phyloP scores from a whole-genome alignment of 2,888 invertebrate species.

The Hoplodrina blanda region DNA sequence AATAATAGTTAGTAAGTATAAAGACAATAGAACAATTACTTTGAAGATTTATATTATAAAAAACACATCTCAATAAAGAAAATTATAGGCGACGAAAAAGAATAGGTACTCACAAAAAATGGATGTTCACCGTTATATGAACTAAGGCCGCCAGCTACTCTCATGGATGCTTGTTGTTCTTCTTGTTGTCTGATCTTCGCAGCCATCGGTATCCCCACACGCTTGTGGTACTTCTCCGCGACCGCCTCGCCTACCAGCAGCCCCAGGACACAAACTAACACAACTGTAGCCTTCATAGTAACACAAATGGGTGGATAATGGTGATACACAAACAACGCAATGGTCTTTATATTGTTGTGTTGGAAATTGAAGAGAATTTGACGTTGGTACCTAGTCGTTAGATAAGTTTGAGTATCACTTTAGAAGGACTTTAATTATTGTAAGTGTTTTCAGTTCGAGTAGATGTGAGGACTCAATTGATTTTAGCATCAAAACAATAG shows the following conservation, averaged over 20 bases:
- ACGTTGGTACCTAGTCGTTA: not conserved
- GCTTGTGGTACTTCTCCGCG: constrained; percentile 28
- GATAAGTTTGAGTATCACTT: constrained; percentile 44
- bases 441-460: constrained; percentile 2
- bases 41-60: not conserved
- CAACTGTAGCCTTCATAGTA: constrained; percentile 25
- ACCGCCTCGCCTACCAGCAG: constrained; percentile 10
- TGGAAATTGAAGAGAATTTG: not conserved
- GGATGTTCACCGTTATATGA: constrained; percentile 46
- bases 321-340: too few relatives aligned
- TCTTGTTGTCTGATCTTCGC: constrained; percentile 33
- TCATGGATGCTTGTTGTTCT: constrained; percentile 39
- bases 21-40: too few relatives aligned
- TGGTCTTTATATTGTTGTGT: constrained; percentile 30
- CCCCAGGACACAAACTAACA: constrained; percentile 18
- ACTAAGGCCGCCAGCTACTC: constrained; percentile 35
- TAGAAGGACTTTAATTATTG: constrained; percentile 11
- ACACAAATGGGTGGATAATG: not conserved
- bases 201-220: constrained; percentile 40
- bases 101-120: constrained; percentile 29
- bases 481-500: not conserved
- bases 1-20: not conserved
- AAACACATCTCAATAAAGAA: too few relatives aligned
- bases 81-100: not conserved
- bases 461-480: too few relatives aligned